Percentiles rank a stretch among this genome's conserved stretches.
These are phyloP conservation scores for Monochamus alternatus DNA, from an alignment of 2,888 invertebrate species.

Conservation along the genomic window DNA sequence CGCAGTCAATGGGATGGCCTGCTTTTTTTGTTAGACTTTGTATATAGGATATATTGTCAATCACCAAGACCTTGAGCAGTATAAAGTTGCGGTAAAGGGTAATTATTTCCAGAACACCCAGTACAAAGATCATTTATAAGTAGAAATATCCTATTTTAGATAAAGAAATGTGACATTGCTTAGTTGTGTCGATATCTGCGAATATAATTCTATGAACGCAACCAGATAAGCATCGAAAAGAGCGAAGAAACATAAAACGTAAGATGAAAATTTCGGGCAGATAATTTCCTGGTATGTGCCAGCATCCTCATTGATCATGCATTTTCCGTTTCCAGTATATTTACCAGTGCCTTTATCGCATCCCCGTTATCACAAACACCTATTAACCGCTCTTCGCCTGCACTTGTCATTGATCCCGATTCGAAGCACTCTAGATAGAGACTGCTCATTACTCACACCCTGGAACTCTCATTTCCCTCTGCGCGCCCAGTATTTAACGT, in stretches of 20 bases:
- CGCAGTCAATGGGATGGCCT: no score
- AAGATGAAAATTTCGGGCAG: slow-evolving; percentile 63
- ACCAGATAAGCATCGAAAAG: slow-evolving; percentile 46
- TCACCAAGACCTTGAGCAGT: no score
- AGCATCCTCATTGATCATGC: slow-evolving; percentile 70
- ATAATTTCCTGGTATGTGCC: slow-evolving; percentile 68
- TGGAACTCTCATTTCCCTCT: slow-evolving; percentile 54
- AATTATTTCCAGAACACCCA: no score
- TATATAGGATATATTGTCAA: no score
- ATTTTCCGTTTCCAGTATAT: slow-evolving; percentile 72
- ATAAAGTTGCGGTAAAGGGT: no score
- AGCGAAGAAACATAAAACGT: slow-evolving; percentile 63
- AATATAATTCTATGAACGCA: slow-evolving; percentile 38
- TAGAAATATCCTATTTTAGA: no score
- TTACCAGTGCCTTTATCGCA: slow-evolving; percentile 69
- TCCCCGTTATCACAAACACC: slow-evolving; percentile 68
- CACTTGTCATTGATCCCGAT: slow-evolving; percentile 72
- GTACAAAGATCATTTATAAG: no score
- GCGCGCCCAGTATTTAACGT: slow-evolving; percentile 64
- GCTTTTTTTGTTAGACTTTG: no score
- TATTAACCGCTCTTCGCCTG: slow-evolving; percentile 65
- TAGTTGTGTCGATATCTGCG: slow-evolving; percentile 23
- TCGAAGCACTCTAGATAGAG: slow-evolving; percentile 66
- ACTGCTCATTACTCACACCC: slow-evolving; percentile 71
- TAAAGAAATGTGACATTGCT: background rate